Percentiles rank a stretch among this genome's conserved stretches.
Evolutionary conservation across 1,140 invertebrate species (phyloP).

Genomic region (Pseudomyrmex dendroicus): DNA sequence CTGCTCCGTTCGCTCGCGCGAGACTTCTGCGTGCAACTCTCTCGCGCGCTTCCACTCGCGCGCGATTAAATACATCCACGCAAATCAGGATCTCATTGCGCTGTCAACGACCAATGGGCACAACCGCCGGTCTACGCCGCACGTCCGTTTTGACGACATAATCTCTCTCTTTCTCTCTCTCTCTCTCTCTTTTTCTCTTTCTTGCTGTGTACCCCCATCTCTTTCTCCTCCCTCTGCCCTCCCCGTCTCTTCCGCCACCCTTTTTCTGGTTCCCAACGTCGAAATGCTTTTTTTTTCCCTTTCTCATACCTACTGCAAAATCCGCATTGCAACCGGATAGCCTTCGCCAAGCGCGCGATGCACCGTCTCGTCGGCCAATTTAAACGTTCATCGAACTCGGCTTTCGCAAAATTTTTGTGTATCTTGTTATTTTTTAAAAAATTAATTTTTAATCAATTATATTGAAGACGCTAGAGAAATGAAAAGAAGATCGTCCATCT

Average conservation of each 20-base stretch:
- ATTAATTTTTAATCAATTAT: neutral
- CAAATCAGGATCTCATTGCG: slow-evolving; percentile 76
- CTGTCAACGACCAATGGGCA: slow-evolving; percentile 71
- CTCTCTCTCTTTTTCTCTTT: neutral
- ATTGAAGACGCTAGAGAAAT: neutral
- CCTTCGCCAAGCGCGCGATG: slow-evolving; percentile 47
- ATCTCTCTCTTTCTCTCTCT: slow-evolving; percentile 56
- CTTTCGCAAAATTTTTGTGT: neutral
- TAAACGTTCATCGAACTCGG: slow-evolving; percentile 44
- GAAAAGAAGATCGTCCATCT: neutral
- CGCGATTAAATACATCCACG: slow-evolving; percentile 68
- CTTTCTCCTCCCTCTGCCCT: slow-evolving; percentile 15
- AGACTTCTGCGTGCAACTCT: slow-evolving; percentile 46
- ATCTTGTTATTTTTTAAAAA: neutral
- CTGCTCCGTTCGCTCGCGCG: slow-evolving; percentile 70
- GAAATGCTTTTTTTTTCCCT: slow-evolving; percentile 32
- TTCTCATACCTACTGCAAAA: slow-evolving; percentile 18
- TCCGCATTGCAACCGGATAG: slow-evolving; percentile 23
- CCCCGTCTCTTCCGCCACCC: slow-evolving; percentile 5
- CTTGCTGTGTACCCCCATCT: too few species aligned
- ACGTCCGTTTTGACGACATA: slow-evolving; percentile 69
- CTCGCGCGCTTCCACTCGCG: slow-evolving; percentile 18
- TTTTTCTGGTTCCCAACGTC: slow-evolving; percentile 45
- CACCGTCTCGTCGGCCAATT: slow-evolving; percentile 62
- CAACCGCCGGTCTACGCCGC: slow-evolving; percentile 59